Evolutionary conservation across 2,797 vertebrate genomes (phyloP), one percentile per base, ranked within the genome.

Genomic region (Pipistrellus pipistrellus): DNA sequence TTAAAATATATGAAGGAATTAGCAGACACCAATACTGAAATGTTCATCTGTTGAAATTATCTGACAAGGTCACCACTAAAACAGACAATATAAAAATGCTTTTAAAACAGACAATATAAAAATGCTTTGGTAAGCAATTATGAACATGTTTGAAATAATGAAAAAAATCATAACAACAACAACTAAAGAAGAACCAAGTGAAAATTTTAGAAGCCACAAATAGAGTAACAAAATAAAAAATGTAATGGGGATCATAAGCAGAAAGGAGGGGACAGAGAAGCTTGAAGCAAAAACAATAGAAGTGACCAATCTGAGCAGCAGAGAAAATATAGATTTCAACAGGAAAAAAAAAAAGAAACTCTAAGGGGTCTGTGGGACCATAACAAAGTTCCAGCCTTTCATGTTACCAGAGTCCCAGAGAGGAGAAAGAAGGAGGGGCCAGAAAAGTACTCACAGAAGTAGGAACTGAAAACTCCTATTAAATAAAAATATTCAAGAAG

Each of bases 201-300:
- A 85, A 76, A 73, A 64, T 55, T n/a, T 48, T 57, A 90, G 82
- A 57, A 77, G 15, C 38, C 38, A 95, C 69, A 88, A 81, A 88
- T 84, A 68, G 1, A 80, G 13, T 48, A 69, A 20, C 3, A 44
- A 94, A 83, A 80, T 25, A 41, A 80, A 46, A 72, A 41, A 51
- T 10, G 6, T 76, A 91, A 32, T 18, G 27, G 20, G 2, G n/a
- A 17, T 68, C 41, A 68, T 41, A 10, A 73, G 59, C 57, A 68
- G 75, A 92, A 35, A 10, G 57, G 35, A 82, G 4, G 46, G 55
- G 8, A 35, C 41, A 72, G 30, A 66, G 41, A 25, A 90, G n/a
- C 4, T 17, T 57, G 32, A 92, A 85, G 44, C 9, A 2, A 23
- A 15, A 83, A 91, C 15, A 75, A 32, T 53, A 55, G 38, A 35